Base-by-base conservation (phyloP, 2,797 vertebrate genomes). In the Sylvia borin region DNA sequence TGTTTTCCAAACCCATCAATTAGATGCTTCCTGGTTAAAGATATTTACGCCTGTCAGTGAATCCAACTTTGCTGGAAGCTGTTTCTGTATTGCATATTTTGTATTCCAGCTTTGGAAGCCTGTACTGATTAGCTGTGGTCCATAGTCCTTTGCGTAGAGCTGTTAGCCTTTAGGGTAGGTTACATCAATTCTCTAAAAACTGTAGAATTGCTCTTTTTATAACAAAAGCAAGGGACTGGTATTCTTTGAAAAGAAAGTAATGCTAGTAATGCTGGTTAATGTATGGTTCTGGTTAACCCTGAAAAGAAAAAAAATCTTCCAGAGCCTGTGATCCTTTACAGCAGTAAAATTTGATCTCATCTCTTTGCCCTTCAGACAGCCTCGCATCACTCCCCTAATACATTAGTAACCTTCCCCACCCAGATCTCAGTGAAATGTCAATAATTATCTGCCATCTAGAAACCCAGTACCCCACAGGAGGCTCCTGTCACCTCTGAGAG, bases 281-380 rank as follows among this genome's bases (percentile, higher is more conserved):
- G 4, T 62, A n/a, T 71, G 26, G 13, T 79, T 73, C 55, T 87
- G 17, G 11, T 71, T 95, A 61, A 11, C n/a, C 6, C 27, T 85
- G 40, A 75, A 72, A 92, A 72, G 15, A 18, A 78, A 88, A 88
- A 73, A 79, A 60, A 13, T 82, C 32, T 88, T 82, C 64, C 51
- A 17, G 72, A 76, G 36, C 65, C 60, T 76, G 4, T 64, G 36
- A 82, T 85, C 20, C 24, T 89, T 71, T 54, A 40, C 9, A 86
- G 45, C 67, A 71, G 5, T 66, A 42, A 93, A 89, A 67, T 73
- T 86, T 62, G 62, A 67, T 81, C 50, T 88, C 57, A 74, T 72
- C 20, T 74, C 51, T 95, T 92, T 85, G 84, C 82, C 95, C 94
- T 94, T 92, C 76, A 90, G 81, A 75, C 72, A 90, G 73, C 34